Evolutionary conservation across 2,113 vertebrate genomes (phyloP).

Genomic region (Centropus unirufus): DNA sequence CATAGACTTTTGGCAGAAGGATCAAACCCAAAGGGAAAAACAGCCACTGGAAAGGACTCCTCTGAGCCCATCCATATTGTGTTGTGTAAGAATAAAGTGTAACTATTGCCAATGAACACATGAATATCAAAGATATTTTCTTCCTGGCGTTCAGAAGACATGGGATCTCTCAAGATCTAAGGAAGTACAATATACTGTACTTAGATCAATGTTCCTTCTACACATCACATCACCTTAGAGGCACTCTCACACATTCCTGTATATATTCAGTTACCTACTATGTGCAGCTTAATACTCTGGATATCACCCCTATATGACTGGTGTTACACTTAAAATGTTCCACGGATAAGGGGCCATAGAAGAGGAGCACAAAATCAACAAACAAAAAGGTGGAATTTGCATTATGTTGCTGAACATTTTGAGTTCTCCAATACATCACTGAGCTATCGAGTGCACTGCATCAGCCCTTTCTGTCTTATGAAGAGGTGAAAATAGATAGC

Average conservation of each 20-base stretch:
- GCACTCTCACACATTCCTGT: background rate
- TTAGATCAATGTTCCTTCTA: background rate
- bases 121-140: background rate
- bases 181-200: background rate
- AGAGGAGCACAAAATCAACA: background rate
- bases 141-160: background rate
- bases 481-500: background rate
- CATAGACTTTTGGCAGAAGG: background rate
- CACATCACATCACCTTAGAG: background rate
- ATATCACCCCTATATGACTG: background rate
- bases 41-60: background rate
- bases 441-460: background rate
- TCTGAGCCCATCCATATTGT: background rate
- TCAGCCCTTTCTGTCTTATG: background rate
- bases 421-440: background rate
- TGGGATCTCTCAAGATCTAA: background rate
- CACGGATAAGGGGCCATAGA: background rate
- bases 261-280: background rate
- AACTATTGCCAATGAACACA: background rate
- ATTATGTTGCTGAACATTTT: background rate
- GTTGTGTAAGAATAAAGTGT: background rate
- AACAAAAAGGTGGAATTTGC: background rate
- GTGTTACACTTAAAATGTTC: background rate
- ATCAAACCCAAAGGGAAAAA: background rate
- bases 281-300: background rate